A percentile compares a stretch with the other conserved stretches of the same genome.
phyloP scores from a whole-genome alignment of 2,113 vertebrate genomes.

The Glaucomys volans region DNA sequence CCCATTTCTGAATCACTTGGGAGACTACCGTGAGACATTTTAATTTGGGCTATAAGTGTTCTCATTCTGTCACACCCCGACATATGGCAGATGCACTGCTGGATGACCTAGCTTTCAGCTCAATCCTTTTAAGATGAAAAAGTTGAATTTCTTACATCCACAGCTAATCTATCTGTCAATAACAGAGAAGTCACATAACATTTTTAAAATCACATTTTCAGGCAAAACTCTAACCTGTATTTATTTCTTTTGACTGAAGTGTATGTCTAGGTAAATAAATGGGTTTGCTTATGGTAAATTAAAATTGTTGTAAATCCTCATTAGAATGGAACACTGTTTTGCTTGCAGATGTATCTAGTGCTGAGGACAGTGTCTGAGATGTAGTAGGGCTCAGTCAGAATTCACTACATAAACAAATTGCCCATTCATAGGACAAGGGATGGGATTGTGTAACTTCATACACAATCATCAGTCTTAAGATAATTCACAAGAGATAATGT shows the following conservation, averaged over 20 bases:
- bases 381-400: not conserved
- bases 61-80: slow-evolving; percentile 74
- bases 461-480: not conserved
- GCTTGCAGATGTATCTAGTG: not conserved
- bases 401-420: not conserved
- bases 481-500: not conserved
- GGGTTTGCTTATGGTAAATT: not conserved
- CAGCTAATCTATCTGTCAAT: slow-evolving; percentile 56
- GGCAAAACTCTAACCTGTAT: not conserved
- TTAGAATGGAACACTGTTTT: not conserved
- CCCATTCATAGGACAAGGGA: not conserved
- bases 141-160: slow-evolving; percentile 28
- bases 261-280: not conserved
- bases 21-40: slow-evolving; percentile 65
- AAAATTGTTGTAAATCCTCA: not conserved
- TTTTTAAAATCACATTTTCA: slow-evolving; percentile 21
- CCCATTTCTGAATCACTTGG: slow-evolving; percentile 54
- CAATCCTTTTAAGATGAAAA: slow-evolving; percentile 48
- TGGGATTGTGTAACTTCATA: not conserved
- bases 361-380: not conserved
- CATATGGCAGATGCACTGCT: not conserved
- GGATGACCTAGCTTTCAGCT: slow-evolving; percentile 54
- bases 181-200: not conserved
- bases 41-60: slow-evolving; percentile 73
- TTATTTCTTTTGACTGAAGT: not conserved